These are phyloP conservation scores for Rissa tridactyla DNA, from an alignment of 2,113 vertebrate genomes.

Conservation along the genomic window DNA sequence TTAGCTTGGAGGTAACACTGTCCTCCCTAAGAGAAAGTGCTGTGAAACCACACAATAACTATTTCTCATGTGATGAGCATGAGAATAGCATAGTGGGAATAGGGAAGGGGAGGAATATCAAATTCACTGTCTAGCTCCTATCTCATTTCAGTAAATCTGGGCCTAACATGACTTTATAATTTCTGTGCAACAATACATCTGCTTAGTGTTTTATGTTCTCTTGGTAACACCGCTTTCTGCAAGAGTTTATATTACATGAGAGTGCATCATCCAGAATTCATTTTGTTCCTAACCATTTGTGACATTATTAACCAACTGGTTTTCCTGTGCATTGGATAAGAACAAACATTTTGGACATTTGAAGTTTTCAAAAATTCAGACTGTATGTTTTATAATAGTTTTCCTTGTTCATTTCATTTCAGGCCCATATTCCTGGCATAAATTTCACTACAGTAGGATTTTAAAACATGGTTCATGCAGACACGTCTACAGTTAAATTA, in stretches of 20 bases:
- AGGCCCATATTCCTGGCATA: neutral
- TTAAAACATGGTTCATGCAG: neutral
- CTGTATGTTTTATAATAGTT: neutral
- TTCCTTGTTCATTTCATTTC: neutral
- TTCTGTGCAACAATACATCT: neutral
- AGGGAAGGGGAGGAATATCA: neutral
- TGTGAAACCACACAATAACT: neutral
- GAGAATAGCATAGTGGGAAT: neutral
- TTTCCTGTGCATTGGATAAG: neutral
- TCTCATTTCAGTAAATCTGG: neutral
- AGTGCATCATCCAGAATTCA: neutral
- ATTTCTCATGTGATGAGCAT: neutral
- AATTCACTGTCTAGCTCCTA: neutral
- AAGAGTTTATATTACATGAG: neutral
- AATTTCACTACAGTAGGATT: neutral
- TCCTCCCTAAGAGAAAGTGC: neutral
- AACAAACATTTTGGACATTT: neutral
- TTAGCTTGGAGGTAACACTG: accelerated
- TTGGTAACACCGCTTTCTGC: neutral
- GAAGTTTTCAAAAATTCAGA: slow-evolving; percentile 10
- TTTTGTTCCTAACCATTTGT: neutral
- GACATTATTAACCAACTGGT: slow-evolving; percentile 33
- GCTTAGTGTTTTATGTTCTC: neutral
- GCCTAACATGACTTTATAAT: neutral
- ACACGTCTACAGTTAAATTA: neutral